These are phyloP conservation scores for Falcunculus frontatus DNA, from an alignment of 2,113 vertebrate genomes.

Conservation along the genomic window DNA sequence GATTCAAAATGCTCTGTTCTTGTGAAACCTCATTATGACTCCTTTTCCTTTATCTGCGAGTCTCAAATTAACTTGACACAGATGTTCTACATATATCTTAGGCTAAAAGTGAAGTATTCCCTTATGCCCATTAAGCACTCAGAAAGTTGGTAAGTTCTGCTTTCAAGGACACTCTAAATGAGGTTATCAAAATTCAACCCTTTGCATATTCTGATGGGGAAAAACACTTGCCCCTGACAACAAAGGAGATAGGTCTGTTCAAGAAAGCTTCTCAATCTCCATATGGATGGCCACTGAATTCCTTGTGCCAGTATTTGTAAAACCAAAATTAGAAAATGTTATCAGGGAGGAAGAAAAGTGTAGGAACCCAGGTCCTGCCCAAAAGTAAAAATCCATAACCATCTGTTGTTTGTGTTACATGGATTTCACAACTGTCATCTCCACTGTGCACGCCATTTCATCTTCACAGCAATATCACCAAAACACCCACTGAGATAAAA, in stretches of 20 bases:
- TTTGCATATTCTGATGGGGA: constrained; percentile 44
- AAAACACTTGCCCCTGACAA: constrained; percentile 23
- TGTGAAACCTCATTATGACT: neutral
- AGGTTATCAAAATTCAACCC: constrained; percentile 65
- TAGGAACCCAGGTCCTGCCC: neutral
- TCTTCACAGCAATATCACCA: constrained; percentile 25
- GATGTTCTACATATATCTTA: constrained; percentile 36
- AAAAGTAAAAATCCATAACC: constrained; percentile 43
- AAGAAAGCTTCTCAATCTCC: constrained; percentile 6
- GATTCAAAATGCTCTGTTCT: constrained; percentile 6
- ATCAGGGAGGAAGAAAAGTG: neutral
- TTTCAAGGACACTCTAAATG: constrained; percentile 64
- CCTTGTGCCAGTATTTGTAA: neutral
- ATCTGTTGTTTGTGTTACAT: constrained; percentile 54
- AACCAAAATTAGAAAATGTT: neutral
- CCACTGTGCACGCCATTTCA: constrained; percentile 8
- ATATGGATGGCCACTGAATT: neutral
- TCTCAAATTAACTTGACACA: constrained; percentile 47
- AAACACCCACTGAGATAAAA: constrained; percentile 36
- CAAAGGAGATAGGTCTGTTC: neutral
- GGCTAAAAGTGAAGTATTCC: constrained; percentile 46
- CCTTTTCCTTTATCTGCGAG: constrained; percentile 19
- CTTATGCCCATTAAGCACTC: constrained; percentile 24
- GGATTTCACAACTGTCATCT: constrained; percentile 52
- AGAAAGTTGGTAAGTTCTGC: constrained; percentile 23